phyloP scores from a whole-genome alignment of 92 coral and sea anemone species.

The Epizoanthus ramosus region DNA sequence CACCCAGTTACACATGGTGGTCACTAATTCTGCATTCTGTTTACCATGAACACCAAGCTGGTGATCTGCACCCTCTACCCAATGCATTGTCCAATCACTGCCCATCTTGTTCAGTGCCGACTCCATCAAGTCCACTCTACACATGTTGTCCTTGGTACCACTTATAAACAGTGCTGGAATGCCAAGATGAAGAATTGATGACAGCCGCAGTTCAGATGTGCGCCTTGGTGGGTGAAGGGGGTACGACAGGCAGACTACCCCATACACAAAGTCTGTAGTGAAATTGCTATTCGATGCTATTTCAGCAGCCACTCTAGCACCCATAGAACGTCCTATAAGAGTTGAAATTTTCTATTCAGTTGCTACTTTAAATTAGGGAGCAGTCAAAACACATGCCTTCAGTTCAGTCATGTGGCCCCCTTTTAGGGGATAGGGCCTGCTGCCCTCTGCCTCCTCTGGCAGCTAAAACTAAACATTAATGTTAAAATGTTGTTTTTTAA shows the following conservation, averaged over 20 bases:
- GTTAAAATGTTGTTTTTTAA: too few species aligned
- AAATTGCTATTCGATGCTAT: conserved; percentile 82
- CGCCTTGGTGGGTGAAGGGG: conserved; percentile 91
- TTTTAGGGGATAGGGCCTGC: too few species aligned
- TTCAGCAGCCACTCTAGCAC: conserved; percentile 99
- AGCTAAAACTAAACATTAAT: too few species aligned
- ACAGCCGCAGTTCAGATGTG: conserved; percentile 79
- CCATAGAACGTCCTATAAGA: conserved; percentile 91
- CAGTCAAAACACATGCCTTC: too few species aligned
- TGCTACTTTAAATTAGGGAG: too few species aligned
- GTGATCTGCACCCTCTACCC: conserved; percentile 94
- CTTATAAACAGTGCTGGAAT: conserved; percentile 87
- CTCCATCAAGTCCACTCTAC: conserved; percentile 87
- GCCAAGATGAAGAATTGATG: conserved; percentile 83
- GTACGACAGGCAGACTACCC: conserved; percentile 90
- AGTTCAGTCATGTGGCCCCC: too few species aligned
- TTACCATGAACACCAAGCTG: conserved; percentile 66
- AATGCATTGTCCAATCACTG: conserved; percentile 89
- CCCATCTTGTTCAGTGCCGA: conserved; percentile 78
- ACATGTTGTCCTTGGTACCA: conserved; percentile 85
- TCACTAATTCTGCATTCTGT: conserved; percentile 61
- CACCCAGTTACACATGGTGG: conserved; percentile 81
- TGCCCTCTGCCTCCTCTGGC: too few species aligned
- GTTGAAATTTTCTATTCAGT: not conserved
- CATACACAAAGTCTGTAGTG: conserved; percentile 83